Conservation (phyloP, 2,113 vertebrate species). For the Gnathonemus longibarbis region DNA sequence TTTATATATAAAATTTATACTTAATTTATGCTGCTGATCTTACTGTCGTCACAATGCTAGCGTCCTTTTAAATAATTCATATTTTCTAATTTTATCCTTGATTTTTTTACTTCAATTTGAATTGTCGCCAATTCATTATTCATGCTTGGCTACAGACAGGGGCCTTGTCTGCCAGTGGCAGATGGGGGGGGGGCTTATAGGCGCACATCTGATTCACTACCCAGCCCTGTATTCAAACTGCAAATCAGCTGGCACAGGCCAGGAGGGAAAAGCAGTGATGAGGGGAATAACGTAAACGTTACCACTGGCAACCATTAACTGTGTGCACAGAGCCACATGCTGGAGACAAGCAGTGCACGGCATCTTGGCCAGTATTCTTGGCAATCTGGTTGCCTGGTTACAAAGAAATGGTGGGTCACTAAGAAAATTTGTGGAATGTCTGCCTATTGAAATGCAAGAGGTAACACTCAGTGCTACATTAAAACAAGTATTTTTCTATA, state of each 20-base stretch:
- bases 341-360: background rate
- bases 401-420: background rate
- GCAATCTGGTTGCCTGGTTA: background rate
- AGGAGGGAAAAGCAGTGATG: background rate
- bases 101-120: slow-evolving; percentile 6
- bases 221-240: background rate
- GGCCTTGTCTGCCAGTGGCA: slow-evolving; percentile 6
- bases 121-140: slow-evolving; percentile 1
- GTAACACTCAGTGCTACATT: background rate
- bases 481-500: background rate
- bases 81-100: slow-evolving; percentile 8
- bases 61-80: background rate
- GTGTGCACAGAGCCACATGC: background rate
- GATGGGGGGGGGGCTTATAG: background rate
- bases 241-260: background rate
- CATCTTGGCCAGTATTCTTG: background rate
- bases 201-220: background rate
- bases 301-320: background rate
- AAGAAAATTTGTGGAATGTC: background rate
- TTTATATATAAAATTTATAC: background rate
- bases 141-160: background rate
- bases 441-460: background rate
- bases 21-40: background rate
- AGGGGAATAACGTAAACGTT: background rate
- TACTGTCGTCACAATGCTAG: background rate